Base-by-base conservation (phyloP, 2,888 invertebrate species). In the Pseudeuparius sepicola region DNA sequence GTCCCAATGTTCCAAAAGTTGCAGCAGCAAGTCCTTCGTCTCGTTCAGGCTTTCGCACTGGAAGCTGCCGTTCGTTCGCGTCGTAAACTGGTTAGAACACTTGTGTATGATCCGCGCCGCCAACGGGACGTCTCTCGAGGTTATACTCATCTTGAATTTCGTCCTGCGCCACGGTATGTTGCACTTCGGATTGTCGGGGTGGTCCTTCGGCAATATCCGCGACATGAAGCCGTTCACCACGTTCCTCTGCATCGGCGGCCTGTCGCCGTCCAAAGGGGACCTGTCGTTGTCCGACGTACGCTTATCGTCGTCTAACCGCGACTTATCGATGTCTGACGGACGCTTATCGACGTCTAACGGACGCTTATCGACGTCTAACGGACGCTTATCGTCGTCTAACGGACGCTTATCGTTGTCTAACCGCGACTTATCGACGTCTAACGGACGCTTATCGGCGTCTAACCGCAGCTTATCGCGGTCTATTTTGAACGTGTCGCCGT, bases 1-100 rank as follows among this genome's bases (percentile, higher is more conserved):
- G 27, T 81, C 80, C 77, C 84, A 85, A 55, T 82, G 81, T 46
- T 81, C 79, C 31, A 85, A 58, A 36, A 86, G 64, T 54, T 81
- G 78, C 15, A 85, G 55, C 23, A 86, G 62, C 29, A 86, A 68
- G 56, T 86, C 80, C 60, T 86, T 85, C 14, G 85, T 81, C 31
- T 75, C 72, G 41, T 74, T 77, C 7, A 78, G 77, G 24, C 74
- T 73, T 50, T 61, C 60, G 39, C 9, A 14, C n/a, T 37, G 36
- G 20, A 63, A 59, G 13, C 15, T 31, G 17, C 18, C 25, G 32
- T 29, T 36, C 14, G 35, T 23, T 30, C 9, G 24, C 23, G 41
- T 40, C 15, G 32, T 42, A 4, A 44, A 46, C 10, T 44, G 44
- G 4, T 43, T 40, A 11, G 40, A 37, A 14, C 35, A 36, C 33